Conservation (phyloP, 2,888 invertebrate genomes). For the Stenotaenia linearis region DNA sequence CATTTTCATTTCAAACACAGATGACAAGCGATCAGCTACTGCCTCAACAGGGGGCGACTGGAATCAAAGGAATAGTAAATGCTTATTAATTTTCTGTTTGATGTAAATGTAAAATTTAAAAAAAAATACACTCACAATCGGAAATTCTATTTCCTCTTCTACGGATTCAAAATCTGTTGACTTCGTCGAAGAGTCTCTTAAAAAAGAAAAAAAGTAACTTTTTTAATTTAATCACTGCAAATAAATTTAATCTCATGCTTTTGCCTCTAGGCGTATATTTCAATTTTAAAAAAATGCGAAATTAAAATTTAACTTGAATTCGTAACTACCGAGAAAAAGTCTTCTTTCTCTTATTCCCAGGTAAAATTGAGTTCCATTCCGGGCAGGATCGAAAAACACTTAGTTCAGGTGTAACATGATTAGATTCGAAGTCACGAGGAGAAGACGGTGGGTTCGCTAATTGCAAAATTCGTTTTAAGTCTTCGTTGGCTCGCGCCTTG, state of each 20-base stretch:
- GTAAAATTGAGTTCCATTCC: not conserved
- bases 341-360: not conserved
- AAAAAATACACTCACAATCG: not conserved
- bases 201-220: too few relatives aligned
- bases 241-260: not conserved
- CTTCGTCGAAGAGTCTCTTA: not conserved
- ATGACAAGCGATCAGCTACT: not conserved
- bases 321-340: not conserved
- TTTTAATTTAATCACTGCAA: too few relatives aligned
- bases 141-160: not conserved
- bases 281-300: not conserved
- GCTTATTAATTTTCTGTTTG: not conserved
- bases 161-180: not conserved
- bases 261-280: not conserved
- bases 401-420: not conserved
- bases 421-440: not conserved
- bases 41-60: conserved; percentile 1
- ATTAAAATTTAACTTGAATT: not conserved
- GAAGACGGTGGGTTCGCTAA: conserved; percentile 19
- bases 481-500: conserved; percentile 31
- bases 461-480: conserved; percentile 31
- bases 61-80: not conserved
- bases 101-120: not conserved
- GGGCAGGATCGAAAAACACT: not conserved
- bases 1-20: not conserved